These are phyloP conservation scores for Pachypeltis micranthus DNA, from an alignment of 1,140 invertebrate genomes.

Conservation along the genomic window DNA sequence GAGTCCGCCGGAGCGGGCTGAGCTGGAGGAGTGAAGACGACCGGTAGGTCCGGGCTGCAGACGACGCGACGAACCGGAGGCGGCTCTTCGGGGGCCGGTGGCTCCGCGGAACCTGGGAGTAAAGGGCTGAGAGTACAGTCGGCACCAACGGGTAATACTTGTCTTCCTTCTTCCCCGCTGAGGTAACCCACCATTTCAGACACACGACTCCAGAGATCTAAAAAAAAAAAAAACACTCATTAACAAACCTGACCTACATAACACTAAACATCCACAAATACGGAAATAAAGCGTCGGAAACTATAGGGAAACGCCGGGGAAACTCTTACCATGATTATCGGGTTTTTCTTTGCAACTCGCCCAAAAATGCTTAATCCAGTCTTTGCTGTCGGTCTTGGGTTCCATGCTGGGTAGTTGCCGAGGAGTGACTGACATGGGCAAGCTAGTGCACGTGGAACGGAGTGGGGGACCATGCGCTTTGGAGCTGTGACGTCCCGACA, in stretches of 20 bases:
- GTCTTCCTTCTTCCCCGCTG: conserved; percentile 26
- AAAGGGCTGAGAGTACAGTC: conserved; percentile 30
- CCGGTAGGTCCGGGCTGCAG: conserved; percentile 32
- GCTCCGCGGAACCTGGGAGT: conserved; percentile 4
- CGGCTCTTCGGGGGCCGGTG: conserved; percentile 13
- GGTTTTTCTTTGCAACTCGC: conserved; percentile 19
- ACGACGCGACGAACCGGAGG: conserved; percentile 30
- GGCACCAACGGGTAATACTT: conserved; percentile 26
- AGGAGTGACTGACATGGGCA: conserved; percentile 18
- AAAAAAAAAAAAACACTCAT: conserved; percentile 21
- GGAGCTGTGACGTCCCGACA: conserved; percentile 22
- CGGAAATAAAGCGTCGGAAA: conserved; percentile 11
- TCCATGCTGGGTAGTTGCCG: conserved; percentile 16
- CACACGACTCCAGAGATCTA: conserved; percentile 33
- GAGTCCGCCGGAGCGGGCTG: conserved; percentile 25
- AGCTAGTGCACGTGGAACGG: conserved; percentile 20
- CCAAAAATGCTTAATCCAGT: conserved; percentile 33
- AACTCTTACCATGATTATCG: conserved; percentile 20
- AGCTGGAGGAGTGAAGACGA: conserved; percentile 25
- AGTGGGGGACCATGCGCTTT: conserved; percentile 19
- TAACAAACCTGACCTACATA: neutral
- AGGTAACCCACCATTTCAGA: conserved; percentile 34
- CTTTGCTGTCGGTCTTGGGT: conserved; percentile 26
- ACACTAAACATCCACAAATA: neutral
- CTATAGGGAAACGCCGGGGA: neutral